These are phyloP conservation scores for Misgurnus anguillicaudatus DNA, from an alignment of 2,113 vertebrate species.

Conservation along the genomic window DNA sequence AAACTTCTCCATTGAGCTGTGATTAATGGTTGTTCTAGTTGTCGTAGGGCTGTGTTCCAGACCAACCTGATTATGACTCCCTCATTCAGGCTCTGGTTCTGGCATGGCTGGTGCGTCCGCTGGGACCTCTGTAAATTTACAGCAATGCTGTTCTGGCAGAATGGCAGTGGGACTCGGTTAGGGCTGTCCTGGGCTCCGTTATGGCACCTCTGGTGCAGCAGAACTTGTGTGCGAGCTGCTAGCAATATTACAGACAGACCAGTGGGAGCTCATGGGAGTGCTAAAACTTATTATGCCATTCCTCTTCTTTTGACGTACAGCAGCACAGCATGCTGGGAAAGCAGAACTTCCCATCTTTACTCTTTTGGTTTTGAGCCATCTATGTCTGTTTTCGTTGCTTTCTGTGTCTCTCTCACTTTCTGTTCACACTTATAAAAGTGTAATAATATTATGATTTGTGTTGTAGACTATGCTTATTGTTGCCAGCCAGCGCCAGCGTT, in stretches of 20 bases:
- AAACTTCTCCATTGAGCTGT: slow-evolving; percentile 37
- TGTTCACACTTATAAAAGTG: not conserved
- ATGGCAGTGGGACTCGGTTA: slow-evolving; percentile 58
- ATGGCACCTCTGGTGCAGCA: slow-evolving; percentile 59
- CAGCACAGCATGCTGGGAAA: slow-evolving; percentile 42
- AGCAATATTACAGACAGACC: slow-evolving; percentile 73
- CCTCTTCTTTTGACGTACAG: slow-evolving; percentile 77
- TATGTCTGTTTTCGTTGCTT: not conserved
- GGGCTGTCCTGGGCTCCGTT: slow-evolving; percentile 54
- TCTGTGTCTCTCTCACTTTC: not conserved
- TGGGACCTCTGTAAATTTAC: slow-evolving; percentile 66
- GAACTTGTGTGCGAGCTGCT: slow-evolving; percentile 67
- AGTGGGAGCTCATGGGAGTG: slow-evolving; percentile 47
- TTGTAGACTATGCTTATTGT: too few species aligned
- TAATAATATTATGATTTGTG: too few species aligned
- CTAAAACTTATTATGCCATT: slow-evolving; percentile 79
- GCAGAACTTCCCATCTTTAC: slow-evolving; percentile 36
- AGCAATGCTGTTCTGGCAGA: slow-evolving; percentile 48
- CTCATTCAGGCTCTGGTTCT: slow-evolving; percentile 35
- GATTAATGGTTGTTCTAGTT: slow-evolving; percentile 59
- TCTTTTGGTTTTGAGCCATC: not conserved
- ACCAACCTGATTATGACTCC: slow-evolving; percentile 44
- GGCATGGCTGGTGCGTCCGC: slow-evolving; percentile 47
- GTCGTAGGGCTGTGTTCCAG: slow-evolving; percentile 41
- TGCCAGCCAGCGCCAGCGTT: too few species aligned